These are phyloP conservation scores for Nerophis ophidion DNA, from an alignment of 2,113 vertebrate species.

Conservation along the genomic window DNA sequence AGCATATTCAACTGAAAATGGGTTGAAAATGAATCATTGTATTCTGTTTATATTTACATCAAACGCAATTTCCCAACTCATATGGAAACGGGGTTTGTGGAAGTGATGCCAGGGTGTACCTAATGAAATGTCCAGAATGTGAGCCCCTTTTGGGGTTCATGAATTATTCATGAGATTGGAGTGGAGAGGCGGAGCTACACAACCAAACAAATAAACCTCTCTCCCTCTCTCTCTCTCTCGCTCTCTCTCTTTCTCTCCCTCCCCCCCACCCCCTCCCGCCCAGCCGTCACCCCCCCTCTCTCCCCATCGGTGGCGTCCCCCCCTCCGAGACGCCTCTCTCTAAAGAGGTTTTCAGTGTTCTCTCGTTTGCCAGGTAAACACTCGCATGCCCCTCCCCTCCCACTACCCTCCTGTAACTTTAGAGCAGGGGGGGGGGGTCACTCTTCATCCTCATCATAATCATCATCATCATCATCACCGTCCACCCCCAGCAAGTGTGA, in stretches of 20 bases:
- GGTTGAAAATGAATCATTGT: too few relatives aligned
- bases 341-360: conserved; percentile 80
- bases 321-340: conserved; percentile 71
- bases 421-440: background rate
- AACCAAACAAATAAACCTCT: conserved; percentile 16
- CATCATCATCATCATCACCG: background rate
- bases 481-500: background rate
- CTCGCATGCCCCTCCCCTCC: background rate
- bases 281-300: conserved; percentile 68
- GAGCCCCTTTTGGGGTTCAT: background rate
- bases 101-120: background rate
- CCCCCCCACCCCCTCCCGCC: conserved; percentile 7
- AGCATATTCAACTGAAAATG: too few relatives aligned
- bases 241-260: conserved; percentile 47
- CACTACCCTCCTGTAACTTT: too few relatives aligned
- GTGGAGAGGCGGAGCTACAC: background rate
- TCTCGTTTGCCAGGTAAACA: conserved; percentile 82
- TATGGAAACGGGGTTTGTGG: too few relatives aligned
- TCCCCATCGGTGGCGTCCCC: conserved; percentile 70
- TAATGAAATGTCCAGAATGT: background rate
- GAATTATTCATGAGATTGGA: too few relatives aligned
- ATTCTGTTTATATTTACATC: too few relatives aligned
- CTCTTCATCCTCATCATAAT: background rate
- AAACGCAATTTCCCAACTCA: too few relatives aligned
- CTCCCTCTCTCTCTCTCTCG: conserved; percentile 47